Evolutionary conservation across 1,140 invertebrate genomes (phyloP).

Genomic region (Linepithema humile): DNA sequence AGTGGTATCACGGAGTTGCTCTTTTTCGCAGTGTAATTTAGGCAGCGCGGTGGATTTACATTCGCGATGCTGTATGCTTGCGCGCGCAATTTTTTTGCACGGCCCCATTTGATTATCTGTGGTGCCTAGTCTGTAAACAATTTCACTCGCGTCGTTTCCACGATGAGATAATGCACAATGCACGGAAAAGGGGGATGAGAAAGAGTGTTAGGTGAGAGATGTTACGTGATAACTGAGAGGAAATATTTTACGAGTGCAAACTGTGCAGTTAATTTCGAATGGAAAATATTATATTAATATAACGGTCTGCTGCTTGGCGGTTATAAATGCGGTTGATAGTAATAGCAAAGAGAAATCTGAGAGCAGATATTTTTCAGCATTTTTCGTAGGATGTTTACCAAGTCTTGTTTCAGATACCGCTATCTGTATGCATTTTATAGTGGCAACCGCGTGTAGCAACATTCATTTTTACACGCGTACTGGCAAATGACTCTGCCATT

Average conservation of each 20-base stretch:
- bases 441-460: no score
- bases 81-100: conserved; percentile 11
- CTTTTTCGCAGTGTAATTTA: conserved; percentile 36
- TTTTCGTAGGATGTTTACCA: no score
- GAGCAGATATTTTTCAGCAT: no score
- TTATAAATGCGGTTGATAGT: neutral
- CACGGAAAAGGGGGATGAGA: no score
- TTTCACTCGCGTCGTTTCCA: conserved; percentile 2
- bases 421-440: no score
- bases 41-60: conserved; percentile 19
- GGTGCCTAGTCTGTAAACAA: conserved; percentile 18
- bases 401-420: no score
- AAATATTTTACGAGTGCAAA: neutral
- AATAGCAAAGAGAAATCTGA: neutral
- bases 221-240: no score
- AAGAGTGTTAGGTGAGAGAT: neutral
- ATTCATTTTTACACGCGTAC: no score
- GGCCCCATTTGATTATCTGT: conserved; percentile 20
- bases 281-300: neutral
- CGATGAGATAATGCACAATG: conserved; percentile 2
- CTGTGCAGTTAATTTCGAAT: neutral
- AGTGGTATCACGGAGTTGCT: conserved; percentile 1
- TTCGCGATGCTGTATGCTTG: conserved; percentile 13
- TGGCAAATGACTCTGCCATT: no score
- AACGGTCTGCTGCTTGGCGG: neutral